Evolutionary conservation across 2,113 vertebrate species (phyloP).

Genomic region (Hystrix cristata): DNA sequence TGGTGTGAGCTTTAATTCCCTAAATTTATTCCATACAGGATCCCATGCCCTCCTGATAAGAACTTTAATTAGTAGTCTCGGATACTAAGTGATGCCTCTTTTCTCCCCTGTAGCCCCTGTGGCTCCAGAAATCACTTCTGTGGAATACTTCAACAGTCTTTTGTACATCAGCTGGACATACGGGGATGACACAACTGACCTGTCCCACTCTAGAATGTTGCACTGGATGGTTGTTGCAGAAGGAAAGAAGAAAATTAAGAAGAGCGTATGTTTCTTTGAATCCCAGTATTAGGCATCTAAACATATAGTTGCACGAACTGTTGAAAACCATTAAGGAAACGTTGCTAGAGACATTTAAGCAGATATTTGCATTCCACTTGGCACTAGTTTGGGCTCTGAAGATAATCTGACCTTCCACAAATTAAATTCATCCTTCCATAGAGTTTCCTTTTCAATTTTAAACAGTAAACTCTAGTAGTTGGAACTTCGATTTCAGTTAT

Average conservation of each 20-base stretch:
- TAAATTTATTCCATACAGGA: not conserved
- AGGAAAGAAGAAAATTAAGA: conserved; percentile 94
- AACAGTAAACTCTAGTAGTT: not conserved
- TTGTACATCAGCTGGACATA: conserved; percentile 95
- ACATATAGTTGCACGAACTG: not conserved
- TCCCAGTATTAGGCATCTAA: not conserved
- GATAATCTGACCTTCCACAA: not conserved
- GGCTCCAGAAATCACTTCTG: conserved; percentile 94
- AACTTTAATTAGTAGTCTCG: not conserved
- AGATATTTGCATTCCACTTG: not conserved
- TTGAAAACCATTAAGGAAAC: not conserved
- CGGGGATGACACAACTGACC: conserved; percentile 93
- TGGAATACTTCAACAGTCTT: conserved; percentile 94
- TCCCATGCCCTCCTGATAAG: not conserved
- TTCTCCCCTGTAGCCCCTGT: conserved; percentile 92
- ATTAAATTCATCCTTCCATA: not conserved
- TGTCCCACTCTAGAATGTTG: conserved; percentile 96
- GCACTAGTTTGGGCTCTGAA: not conserved
- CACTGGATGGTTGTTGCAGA: conserved; percentile 97
- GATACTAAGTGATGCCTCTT: not conserved
- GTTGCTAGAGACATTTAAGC: not conserved
- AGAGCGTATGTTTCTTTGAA: conserved; percentile 88
- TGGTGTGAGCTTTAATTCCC: not conserved
- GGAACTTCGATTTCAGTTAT: not conserved
- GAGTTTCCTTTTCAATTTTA: not conserved